Evolutionary conservation across 2,113 vertebrate species (phyloP).

Genomic region (Erinaceus europaeus): DNA sequence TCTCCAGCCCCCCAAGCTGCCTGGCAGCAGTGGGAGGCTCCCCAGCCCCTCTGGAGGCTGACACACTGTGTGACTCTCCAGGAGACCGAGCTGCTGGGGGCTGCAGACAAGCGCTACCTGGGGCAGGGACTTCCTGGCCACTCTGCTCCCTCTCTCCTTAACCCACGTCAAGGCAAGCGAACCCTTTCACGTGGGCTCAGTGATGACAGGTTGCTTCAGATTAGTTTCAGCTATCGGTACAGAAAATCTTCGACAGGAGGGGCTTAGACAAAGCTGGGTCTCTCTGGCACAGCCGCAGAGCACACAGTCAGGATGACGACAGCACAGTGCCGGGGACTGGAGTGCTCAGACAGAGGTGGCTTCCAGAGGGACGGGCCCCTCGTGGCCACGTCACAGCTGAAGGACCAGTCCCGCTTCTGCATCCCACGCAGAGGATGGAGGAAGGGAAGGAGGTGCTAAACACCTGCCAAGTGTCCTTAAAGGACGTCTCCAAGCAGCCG

Average conservation of each 20-base stretch:
- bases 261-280: not conserved
- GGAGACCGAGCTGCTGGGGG: not conserved
- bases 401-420: not conserved
- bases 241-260: not conserved
- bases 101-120: accelerated
- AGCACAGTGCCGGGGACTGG: not conserved
- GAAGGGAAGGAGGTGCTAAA: not conserved
- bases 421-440: not conserved
- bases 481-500: not conserved
- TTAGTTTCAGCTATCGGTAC: not conserved
- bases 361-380: not conserved
- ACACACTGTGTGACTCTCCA: not conserved
- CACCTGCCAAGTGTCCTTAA: not conserved
- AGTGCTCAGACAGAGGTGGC: not conserved
- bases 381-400: not conserved
- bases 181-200: not conserved
- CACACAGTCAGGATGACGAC: not conserved
- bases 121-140: not conserved
- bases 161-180: not conserved
- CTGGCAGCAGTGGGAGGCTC: not conserved
- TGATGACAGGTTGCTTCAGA: not conserved
- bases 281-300: no score
- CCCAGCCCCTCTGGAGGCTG: not conserved
- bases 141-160: not conserved
- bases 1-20: not conserved